These are phyloP conservation scores for Rotaria socialis DNA, from an alignment of 2,888 invertebrate genomes.

Conservation along the genomic window DNA sequence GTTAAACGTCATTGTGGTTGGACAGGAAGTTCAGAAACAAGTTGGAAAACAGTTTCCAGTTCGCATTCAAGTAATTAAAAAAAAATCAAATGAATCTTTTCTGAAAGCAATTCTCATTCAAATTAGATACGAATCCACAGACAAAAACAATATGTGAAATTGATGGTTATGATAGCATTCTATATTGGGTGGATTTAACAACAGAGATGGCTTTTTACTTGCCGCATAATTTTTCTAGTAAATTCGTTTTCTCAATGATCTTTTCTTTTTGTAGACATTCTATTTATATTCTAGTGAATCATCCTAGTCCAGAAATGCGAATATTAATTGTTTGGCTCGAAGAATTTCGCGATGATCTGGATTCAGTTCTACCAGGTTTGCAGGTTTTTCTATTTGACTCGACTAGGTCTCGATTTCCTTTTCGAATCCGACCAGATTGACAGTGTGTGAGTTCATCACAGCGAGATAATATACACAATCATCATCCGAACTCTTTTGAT, in stretches of 20 bases:
- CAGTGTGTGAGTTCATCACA: no score
- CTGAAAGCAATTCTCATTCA: neutral
- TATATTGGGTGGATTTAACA: conserved; percentile 91
- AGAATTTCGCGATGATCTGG: conserved; percentile 82
- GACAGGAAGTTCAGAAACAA: conserved; percentile 83
- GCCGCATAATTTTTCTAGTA: conserved; percentile 63
- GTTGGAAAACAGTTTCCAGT: conserved; percentile 67
- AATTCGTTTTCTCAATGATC: neutral
- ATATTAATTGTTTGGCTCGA: conserved; percentile 86
- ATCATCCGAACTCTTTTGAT: no score
- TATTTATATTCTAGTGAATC: neutral
- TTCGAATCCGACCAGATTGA: no score
- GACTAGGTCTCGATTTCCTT: no score
- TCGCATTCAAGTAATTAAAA: conserved; percentile 51
- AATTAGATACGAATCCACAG: neutral
- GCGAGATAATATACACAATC: no score
- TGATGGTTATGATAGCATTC: conserved; percentile 76
- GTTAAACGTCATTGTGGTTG: conserved; percentile 83
- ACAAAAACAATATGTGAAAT: conserved; percentile 25
- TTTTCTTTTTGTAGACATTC: neutral
- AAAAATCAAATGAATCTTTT: neutral
- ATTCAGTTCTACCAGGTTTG: conserved; percentile 77
- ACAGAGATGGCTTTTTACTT: conserved; percentile 92
- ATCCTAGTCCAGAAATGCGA: conserved; percentile 54
- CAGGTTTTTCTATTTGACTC: no score